These are phyloP conservation scores for Tipula helvola DNA, from an alignment of 2,888 invertebrate genomes.

Conservation along the genomic window DNA sequence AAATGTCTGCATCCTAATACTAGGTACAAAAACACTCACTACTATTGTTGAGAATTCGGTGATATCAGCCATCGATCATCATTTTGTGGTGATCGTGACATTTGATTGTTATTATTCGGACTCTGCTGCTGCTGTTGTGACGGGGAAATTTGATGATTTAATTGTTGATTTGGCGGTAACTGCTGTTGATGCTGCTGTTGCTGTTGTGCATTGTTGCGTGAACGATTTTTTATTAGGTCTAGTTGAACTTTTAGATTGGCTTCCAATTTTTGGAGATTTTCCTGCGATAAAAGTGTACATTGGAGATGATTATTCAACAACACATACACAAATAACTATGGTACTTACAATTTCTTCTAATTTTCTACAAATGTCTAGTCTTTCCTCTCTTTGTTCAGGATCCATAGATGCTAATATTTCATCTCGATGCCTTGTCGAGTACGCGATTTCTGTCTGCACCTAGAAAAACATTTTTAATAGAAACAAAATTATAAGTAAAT, in stretches of 20 bases:
- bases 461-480: conserved; percentile 21
- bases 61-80: conserved; percentile 13
- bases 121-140: not conserved
- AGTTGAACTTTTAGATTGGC: conserved; percentile 15
- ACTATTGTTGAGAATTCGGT: not conserved
- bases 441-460: conserved; percentile 73
- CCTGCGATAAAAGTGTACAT: not conserved
- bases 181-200: not conserved
- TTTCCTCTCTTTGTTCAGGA: conserved; percentile 27
- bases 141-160: not conserved
- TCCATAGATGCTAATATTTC: conserved; percentile 46
- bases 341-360: conserved; percentile 29
- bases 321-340: too few relatives aligned
- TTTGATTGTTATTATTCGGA: not conserved
- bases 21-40: not conserved
- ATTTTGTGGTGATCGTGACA: not conserved
- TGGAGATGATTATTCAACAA: not conserved
- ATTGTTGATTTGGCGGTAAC: not conserved
- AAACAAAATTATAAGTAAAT: not conserved
- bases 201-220: not conserved
- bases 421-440: conserved; percentile 64
- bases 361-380: conserved; percentile 30
- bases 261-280: conserved; percentile 13
- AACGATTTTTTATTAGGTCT: conserved; percentile 10
- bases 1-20: not conserved